Evolutionary conservation across 1,140 invertebrate genomes (phyloP).

Genomic region (Anastrepha obliqua): DNA sequence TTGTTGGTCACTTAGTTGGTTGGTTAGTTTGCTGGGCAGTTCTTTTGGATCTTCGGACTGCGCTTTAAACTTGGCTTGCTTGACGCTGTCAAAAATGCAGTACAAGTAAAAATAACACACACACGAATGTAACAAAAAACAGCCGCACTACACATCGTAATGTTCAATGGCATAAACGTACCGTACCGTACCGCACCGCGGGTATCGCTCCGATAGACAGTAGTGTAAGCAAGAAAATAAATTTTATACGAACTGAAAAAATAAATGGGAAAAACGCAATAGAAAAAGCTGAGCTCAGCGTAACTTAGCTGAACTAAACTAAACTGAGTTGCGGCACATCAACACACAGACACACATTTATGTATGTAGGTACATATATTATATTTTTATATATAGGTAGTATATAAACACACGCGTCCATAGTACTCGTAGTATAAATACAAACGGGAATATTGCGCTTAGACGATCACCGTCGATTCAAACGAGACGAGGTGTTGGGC

Average conservation of each 20-base stretch:
- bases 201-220: conserved; percentile 11
- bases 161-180: conserved; percentile 11
- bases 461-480: conserved; percentile 9
- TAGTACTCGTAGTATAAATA: background rate
- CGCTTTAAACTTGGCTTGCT: conserved; percentile 38
- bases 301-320: conserved; percentile 37
- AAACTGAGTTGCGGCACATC: background rate
- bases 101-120: conserved; percentile 8
- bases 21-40: conserved; percentile 7
- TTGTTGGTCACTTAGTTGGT: background rate
- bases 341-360: background rate
- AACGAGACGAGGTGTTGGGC: conserved; percentile 28
- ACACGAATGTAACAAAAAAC: background rate
- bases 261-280: background rate
- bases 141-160: conserved; percentile 9
- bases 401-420: background rate
- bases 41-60: conserved; percentile 1
- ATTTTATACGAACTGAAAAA: background rate
- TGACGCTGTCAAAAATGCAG: conserved; percentile 38
- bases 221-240: background rate
- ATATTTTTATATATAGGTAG: no score
- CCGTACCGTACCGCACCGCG: background rate
- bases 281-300: conserved; percentile 24
- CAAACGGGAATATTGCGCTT: conserved; percentile 47
- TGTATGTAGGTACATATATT: no score